Evolutionary conservation across 2,888 invertebrate species (phyloP).

Genomic region (Tinea pellionella): DNA sequence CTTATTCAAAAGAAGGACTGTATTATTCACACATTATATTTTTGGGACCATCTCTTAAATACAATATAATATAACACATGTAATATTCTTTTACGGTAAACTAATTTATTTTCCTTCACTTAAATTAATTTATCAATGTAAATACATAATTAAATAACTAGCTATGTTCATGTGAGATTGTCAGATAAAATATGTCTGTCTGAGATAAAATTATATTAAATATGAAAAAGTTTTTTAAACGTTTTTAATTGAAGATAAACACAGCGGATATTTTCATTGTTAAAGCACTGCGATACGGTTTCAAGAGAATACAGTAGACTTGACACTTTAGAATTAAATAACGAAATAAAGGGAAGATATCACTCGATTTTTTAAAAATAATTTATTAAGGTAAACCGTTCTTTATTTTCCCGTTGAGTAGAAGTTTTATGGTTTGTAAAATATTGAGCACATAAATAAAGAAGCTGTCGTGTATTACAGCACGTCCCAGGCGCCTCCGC

Average conservation of each 20-base stretch:
- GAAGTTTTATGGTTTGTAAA: constrained; percentile 67
- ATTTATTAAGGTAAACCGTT: constrained; percentile 62
- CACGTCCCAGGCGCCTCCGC: constrained; percentile 42
- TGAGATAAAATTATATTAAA: no score
- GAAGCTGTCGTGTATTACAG: constrained; percentile 59
- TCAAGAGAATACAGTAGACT: no score
- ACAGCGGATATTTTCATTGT: neutral
- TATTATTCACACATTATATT: constrained; percentile 48
- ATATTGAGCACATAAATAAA: constrained; percentile 66
- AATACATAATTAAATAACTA: neutral
- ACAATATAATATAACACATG: no score
- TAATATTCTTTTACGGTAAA: neutral
- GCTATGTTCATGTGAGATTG: no score
- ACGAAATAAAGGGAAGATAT: neutral
- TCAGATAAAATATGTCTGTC: no score
- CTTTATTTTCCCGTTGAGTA: constrained; percentile 49
- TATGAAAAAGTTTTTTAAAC: no score
- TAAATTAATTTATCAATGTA: no score
- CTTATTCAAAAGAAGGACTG: constrained; percentile 48
- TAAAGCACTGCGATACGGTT: neutral
- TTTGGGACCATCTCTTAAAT: constrained; percentile 32
- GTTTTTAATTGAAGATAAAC: no score
- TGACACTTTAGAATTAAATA: neutral
- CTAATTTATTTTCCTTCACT: neutral
- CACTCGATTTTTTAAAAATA: constrained; percentile 19